Evolutionary conservation across 2,113 vertebrate genomes (phyloP), one percentile per base, ranked within the genome.

Genomic region (Nycticebus coucang): DNA sequence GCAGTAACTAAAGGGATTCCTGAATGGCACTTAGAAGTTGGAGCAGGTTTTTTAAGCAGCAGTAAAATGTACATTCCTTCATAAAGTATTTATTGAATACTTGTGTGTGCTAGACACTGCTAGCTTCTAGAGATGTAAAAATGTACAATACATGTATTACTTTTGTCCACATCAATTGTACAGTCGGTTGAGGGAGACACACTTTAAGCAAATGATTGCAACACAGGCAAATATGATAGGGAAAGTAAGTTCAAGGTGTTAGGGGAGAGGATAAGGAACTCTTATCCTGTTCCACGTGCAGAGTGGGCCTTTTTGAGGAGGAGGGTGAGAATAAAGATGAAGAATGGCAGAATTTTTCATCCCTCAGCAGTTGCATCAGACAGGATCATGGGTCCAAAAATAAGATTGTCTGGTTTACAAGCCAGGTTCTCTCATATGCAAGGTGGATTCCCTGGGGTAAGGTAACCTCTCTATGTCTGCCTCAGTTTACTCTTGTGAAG

Each of bases 401-500:
- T 85, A 64, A 37, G 59, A 57, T 11, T 77, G n/a, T 14, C 66
- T 64, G 10, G 8, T 80, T 60, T 30, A 59, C 10, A 64, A 71
- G 30, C 21, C 50, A 53, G 30, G 33, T n/a, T 33, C 35, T 13
- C 30, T 6, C 30, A 18, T 28, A 6, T 9, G 11, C 50, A 68
- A 24, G 5, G 55, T 81, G 62, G 2, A 3, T 78, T 89, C 12
- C 60, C 55, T 66, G 68, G 7, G 37, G 60, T 41, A n/a, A 37
- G 4, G 94, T 74, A 53, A 50, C 62, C 22, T 68, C 28, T 88
- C 45, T n/a, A 4, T 33, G 37, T 1, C 45, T 83, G 22, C 50
- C 57, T 87, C 53, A 37, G 78, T 92, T 92, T 93, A 71, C 45
- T 90, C 41, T 93, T 95, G n/a, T 28, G 6, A 57, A 53, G 30